A percentile compares a stretch with the other conserved stretches of the same genome.
Evolutionary conservation across 2,113 vertebrate species (phyloP).

Genomic region (Erythrocercus mccallii): DNA sequence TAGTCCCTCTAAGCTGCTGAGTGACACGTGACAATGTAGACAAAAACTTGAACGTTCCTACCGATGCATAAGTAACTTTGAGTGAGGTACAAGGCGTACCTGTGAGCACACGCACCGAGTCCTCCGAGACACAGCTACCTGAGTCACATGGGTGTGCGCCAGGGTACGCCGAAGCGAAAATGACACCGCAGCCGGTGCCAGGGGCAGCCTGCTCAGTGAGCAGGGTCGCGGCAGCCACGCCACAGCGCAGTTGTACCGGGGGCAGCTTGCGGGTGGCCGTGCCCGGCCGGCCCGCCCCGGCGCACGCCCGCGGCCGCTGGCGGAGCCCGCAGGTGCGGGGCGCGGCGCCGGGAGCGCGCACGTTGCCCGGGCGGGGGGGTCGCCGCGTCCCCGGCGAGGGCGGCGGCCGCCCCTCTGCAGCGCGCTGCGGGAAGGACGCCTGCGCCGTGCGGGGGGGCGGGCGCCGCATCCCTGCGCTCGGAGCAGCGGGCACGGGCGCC

Average conservation of each 20-base stretch:
- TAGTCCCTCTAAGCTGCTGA: not conserved
- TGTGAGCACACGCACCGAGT: not conserved
- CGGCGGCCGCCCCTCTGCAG: too few species aligned
- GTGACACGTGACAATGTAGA: not conserved
- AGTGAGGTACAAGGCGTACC: not conserved
- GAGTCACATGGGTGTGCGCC: not conserved
- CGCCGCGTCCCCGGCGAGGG: too few species aligned
- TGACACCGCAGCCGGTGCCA: not conserved
- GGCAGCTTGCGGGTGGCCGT: not conserved
- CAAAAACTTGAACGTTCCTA: not conserved
- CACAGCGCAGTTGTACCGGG: rapidly evolving
- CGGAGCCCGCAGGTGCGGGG: not conserved
- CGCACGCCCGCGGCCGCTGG: not conserved
- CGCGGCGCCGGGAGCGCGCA: not conserved
- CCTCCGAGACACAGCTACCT: rapidly evolving
- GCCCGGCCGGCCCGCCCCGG: not conserved
- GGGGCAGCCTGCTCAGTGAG: not conserved
- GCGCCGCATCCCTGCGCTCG: too few species aligned
- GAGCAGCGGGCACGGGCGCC: too few species aligned
- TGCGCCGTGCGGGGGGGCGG: too few species aligned
- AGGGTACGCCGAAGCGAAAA: not conserved
- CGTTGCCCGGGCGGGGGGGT: not conserved
- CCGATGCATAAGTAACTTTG: not conserved
- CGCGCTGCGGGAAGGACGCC: too few species aligned
- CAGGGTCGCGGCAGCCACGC: not conserved